These are phyloP conservation scores for Trissolcus basalis DNA, from an alignment of 1,140 invertebrate species.

Conservation along the genomic window DNA sequence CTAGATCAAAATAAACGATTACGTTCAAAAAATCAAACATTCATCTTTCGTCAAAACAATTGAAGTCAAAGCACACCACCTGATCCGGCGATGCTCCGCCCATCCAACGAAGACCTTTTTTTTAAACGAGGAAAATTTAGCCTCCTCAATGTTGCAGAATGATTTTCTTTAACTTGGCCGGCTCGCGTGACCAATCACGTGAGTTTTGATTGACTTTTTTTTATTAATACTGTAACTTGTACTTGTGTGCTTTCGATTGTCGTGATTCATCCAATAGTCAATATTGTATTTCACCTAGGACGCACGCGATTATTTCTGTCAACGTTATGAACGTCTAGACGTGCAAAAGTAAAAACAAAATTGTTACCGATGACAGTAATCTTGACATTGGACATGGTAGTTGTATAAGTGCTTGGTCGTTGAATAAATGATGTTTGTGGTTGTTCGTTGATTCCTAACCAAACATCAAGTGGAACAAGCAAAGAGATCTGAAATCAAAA, in stretches of 20 bases:
- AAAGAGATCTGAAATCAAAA: constrained; percentile 1
- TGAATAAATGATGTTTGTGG: too few relatives aligned
- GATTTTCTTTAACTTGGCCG: constrained; percentile 13
- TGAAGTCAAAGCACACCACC: too few relatives aligned
- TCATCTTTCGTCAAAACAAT: too few relatives aligned
- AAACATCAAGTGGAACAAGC: neutral
- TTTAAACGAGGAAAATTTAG: constrained; percentile 5
- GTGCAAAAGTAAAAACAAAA: constrained; percentile 7
- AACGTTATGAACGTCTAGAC: constrained; percentile 19
- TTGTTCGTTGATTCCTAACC: too few relatives aligned
- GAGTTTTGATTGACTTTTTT: constrained; percentile 42
- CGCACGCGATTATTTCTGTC: constrained; percentile 46
- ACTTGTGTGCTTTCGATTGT: constrained; percentile 29
- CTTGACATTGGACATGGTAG: constrained; percentile 1
- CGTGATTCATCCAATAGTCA: constrained; percentile 33
- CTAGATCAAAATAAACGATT: too few relatives aligned
- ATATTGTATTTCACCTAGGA: constrained; percentile 43
- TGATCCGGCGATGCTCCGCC: too few relatives aligned
- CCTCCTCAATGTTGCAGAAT: constrained; percentile 8
- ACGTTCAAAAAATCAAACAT: too few relatives aligned
- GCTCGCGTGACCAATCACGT: constrained; percentile 40
- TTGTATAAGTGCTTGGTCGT: neutral
- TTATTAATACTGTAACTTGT: too few relatives aligned
- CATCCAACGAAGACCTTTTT: neutral
- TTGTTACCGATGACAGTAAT: constrained; percentile 5